phyloP scores from a whole-genome alignment of 2,113 vertebrate species.

The Mesocricetus auratus region DNA sequence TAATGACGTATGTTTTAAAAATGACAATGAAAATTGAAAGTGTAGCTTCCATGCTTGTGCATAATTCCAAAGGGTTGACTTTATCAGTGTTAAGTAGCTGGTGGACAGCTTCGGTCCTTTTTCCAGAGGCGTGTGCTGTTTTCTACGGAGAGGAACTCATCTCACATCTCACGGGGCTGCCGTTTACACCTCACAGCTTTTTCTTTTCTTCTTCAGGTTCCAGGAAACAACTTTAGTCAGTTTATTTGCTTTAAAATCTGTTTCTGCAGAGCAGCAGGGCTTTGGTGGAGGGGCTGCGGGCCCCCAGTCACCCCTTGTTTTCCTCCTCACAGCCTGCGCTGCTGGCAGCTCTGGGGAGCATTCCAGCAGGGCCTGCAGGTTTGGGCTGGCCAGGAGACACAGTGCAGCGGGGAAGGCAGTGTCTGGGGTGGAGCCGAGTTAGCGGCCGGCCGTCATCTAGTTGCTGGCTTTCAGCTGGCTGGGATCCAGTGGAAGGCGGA shows the following conservation, averaged over 20 bases:
- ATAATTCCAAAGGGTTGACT: constrained; percentile 86
- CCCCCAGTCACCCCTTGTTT: constrained; percentile 72
- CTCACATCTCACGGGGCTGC: constrained; percentile 81
- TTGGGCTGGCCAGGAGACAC: constrained; percentile 76
- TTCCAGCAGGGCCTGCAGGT: constrained; percentile 85
- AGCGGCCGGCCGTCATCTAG: neutral
- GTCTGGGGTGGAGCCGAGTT: neutral
- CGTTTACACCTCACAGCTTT: constrained; percentile 85
- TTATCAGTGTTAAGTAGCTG: constrained; percentile 87
- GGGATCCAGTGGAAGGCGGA: constrained; percentile 82
- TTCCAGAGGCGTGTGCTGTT: constrained; percentile 84
- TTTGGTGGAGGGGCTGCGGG: neutral
- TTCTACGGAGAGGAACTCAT: constrained; percentile 84
- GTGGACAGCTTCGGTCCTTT: constrained; percentile 82
- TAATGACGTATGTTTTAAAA: constrained; percentile 78
- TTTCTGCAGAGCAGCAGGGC: constrained; percentile 2
- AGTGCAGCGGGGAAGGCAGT: constrained; percentile 50
- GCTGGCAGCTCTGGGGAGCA: constrained; percentile 89
- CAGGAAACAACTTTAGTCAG: neutral
- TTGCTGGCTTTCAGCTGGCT: constrained; percentile 80
- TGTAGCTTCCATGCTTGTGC: constrained; percentile 85
- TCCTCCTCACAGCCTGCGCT: constrained; percentile 85
- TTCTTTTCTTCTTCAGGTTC: too few species aligned
- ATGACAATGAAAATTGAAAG: constrained; percentile 79
- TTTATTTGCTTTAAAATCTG: constrained; percentile 60